phyloP scores from a whole-genome alignment of 2,797 vertebrate genomes.

The Esox masquinongy region DNA sequence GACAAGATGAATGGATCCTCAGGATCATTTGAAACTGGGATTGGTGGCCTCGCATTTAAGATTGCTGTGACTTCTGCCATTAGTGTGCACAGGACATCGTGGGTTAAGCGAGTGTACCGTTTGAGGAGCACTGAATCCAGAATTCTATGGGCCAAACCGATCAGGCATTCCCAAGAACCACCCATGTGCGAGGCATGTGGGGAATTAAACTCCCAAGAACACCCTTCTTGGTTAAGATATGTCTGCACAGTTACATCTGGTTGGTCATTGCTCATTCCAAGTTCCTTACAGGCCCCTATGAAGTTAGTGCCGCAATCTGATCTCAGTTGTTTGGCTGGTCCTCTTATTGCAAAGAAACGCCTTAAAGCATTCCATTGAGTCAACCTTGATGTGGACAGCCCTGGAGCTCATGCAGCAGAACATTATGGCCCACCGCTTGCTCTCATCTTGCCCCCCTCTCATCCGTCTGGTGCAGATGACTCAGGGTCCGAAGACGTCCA shows the following conservation, averaged over 20 bases:
- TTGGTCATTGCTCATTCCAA: no score
- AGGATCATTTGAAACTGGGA: conserved; percentile 19
- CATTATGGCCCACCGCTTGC: conserved; percentile 11
- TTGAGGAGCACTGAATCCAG: neutral
- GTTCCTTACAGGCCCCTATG: no score
- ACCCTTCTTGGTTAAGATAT: no score
- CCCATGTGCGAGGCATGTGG: no score
- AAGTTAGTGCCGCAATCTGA: no score
- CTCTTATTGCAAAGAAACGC: conserved; percentile 10
- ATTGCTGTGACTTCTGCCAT: conserved; percentile 17
- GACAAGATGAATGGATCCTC: conserved; percentile 21
- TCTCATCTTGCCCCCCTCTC: conserved; percentile 7
- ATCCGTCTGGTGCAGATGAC: neutral
- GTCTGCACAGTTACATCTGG: no score
- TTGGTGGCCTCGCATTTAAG: neutral
- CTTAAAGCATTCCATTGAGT: conserved; percentile 20
- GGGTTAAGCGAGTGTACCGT: neutral
- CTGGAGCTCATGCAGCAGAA: conserved; percentile 24
- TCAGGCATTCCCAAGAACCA: neutral
- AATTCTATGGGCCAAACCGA: neutral
- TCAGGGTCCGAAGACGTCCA: conserved; percentile 15
- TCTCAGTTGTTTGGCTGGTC: neutral
- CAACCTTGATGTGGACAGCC: conserved; percentile 15
- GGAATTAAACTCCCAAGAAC: no score
- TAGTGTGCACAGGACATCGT: neutral